Percentiles rank a stretch among this genome's conserved stretches.
phyloP scores from a whole-genome alignment of 2,113 vertebrate genomes.

The Zonotrichia leucophrys region DNA sequence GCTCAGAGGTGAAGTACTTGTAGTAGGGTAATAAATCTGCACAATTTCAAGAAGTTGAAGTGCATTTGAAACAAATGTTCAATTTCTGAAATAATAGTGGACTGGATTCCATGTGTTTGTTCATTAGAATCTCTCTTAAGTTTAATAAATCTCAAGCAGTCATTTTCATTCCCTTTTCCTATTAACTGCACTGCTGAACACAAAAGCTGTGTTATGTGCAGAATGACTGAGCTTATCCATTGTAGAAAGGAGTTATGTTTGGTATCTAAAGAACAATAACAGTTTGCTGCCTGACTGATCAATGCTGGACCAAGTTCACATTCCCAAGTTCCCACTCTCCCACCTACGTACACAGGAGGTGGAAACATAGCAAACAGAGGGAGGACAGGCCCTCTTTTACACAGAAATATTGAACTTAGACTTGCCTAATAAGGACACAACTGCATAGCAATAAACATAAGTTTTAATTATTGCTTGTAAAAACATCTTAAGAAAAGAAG shows the following conservation, averaged over 20 bases:
- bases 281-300: conserved; percentile 86
- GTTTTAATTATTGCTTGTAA: conserved; percentile 59
- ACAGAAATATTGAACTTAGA: not conserved
- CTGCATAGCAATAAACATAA: conserved; percentile 43
- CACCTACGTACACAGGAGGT: conserved; percentile 64
- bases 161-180: conserved; percentile 33
- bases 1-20: not conserved
- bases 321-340: conserved; percentile 81
- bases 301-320: conserved; percentile 78
- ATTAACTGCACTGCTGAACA: conserved; percentile 63
- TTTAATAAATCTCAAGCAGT: conserved; percentile 48
- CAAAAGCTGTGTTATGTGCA: conserved; percentile 80
- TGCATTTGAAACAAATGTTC: not conserved
- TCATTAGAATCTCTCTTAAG: conserved; percentile 32
- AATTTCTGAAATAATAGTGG: not conserved
- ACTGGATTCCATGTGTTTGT: not conserved
- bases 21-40: not conserved
- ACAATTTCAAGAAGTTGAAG: not conserved
- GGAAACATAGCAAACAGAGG: conserved; percentile 17
- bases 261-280: conserved; percentile 89
- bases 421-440: conserved; percentile 63
- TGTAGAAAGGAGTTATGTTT: conserved; percentile 81
- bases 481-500: conserved; percentile 53
- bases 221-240: conserved; percentile 73
- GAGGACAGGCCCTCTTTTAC: conserved; percentile 46